phyloP scores from a whole-genome alignment of 2,797 vertebrate species.

The Zalophus californianus region DNA sequence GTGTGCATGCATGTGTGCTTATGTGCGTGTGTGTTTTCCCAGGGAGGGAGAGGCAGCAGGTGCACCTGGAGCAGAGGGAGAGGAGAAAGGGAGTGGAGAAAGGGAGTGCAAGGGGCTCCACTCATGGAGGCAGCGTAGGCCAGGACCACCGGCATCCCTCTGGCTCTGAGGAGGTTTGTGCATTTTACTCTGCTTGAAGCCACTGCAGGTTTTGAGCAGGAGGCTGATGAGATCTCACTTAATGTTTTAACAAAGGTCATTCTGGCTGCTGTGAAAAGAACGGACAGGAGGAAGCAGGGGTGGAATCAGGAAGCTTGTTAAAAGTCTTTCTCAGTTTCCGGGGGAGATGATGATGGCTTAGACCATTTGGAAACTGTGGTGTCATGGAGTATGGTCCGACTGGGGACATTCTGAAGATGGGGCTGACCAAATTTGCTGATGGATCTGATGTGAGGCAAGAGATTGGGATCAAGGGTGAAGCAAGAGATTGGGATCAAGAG shows the following conservation, averaged over 20 bases:
- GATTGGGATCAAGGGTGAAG: background rate
- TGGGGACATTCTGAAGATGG: background rate
- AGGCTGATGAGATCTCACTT: background rate
- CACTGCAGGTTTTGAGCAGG: background rate
- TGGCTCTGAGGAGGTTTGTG: background rate
- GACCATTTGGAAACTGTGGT: background rate
- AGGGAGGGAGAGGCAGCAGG: background rate
- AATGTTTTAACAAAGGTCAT: background rate
- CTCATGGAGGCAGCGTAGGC: accelerated
- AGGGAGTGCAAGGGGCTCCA: background rate
- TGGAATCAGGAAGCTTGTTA: background rate
- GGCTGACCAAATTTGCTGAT: background rate
- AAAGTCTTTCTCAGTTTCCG: background rate
- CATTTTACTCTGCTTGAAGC: background rate
- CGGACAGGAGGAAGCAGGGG: background rate
- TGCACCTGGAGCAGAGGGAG: no score
- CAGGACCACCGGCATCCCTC: background rate
- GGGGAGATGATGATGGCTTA: background rate
- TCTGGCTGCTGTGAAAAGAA: background rate
- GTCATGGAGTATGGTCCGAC: accelerated
- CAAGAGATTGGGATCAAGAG: no score
- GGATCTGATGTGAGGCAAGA: background rate
- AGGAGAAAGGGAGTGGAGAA: accelerated
- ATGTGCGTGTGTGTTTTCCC: background rate
- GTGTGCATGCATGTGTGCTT: background rate